Base-by-base conservation (phyloP, 2,797 vertebrate species). In the Sarcoramphus papa region DNA sequence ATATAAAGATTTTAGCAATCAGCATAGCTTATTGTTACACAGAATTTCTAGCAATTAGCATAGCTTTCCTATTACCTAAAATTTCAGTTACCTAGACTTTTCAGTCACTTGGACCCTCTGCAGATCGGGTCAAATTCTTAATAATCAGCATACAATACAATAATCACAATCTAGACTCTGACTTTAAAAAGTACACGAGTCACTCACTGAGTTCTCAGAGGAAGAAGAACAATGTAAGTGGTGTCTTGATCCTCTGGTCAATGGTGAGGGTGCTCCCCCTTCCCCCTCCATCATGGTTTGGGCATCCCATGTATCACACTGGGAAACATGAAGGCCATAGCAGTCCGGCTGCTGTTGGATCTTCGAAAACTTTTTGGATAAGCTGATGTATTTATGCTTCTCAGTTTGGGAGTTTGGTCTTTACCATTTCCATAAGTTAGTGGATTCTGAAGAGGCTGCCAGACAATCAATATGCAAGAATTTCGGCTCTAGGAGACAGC, bases 151-250 rank as follows among this genome's bases (percentile, higher is more conserved):
- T 8, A 23, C 1, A 1, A n/a, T 45, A 30, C 14, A 80, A 59
- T 30, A 80, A 59, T 59, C 51, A 64, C 12, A 47, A 33, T 65
- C 23, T 41, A 89, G 54, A 63, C 30, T 69, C 24, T 79, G 33
- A 30, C 33, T 75, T 74, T 63, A 28, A 74, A 69, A 85, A 56
- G 28, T 30, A 37, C 11, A 14, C 9, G 7, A 67, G 35, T 67
- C 17, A 64, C 17, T 41, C 37, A 43, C 35, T 57, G 47, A 57
- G 16, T 14, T 21, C 56, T 41, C 18, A 50, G 37, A 74, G 30
- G 30, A 63, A 79, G 35, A 40, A 74, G 12, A 51, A 16, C 1
- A 4, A 31, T 40, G 11, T 9, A 69, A 6, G 5, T 0, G 0
- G 15, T 53, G n/a, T 53, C 40, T 28, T 17, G 2, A 15, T 57